Evolutionary conservation across 2,797 vertebrate genomes (phyloP).

Genomic region (Sitta carolinensis): DNA sequence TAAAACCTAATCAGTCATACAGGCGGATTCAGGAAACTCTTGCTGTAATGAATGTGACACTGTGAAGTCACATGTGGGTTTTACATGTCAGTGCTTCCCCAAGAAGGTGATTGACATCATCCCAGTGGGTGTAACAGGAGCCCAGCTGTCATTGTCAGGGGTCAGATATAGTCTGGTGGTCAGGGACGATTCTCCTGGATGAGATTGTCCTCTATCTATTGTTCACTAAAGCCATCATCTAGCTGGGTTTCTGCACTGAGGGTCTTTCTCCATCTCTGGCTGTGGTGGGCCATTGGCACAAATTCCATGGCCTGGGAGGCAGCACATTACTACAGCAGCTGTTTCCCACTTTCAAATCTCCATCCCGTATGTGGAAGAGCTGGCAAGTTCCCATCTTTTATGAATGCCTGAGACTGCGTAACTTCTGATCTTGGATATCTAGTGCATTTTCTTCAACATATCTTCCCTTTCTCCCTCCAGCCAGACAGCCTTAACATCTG

Average conservation of each 20-base stretch:
- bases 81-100: not conserved
- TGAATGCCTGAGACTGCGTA: not conserved
- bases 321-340: not conserved
- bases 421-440: not conserved
- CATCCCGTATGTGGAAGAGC: not conserved
- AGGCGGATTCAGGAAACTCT: not conserved
- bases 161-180: not conserved
- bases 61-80: not conserved
- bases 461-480: not conserved
- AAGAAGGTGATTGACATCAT: not conserved
- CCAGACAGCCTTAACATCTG: slow-evolving; percentile 18
- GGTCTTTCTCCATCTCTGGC: not conserved
- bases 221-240: not conserved
- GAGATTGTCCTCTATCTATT: not conserved
- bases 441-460: not conserved
- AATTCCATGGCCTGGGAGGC: not conserved
- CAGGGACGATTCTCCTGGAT: not conserved
- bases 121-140: not conserved
- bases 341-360: not conserved
- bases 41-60: not conserved
- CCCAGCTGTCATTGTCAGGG: not conserved
- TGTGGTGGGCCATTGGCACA: not conserved
- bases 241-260: not conserved
- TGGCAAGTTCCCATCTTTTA: not conserved
- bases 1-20: not conserved